Evolutionary conservation across 2,113 vertebrate genomes (phyloP).

Genomic region (Trichechus manatus): DNA sequence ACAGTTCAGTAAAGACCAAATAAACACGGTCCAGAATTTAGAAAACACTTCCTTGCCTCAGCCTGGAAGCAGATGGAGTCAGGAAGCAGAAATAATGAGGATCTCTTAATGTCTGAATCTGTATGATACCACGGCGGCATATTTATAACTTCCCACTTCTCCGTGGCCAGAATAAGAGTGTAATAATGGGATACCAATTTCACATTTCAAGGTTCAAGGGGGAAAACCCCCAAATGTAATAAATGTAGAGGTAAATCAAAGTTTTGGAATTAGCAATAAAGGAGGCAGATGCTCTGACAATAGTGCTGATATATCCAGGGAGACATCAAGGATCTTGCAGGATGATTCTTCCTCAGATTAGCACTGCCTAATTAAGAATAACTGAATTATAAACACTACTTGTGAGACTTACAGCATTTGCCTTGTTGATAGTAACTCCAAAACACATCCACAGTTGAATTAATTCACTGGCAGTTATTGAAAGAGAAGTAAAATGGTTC

Average conservation of each 20-base stretch:
- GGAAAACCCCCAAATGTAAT: slow-evolving; percentile 5
- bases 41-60: background rate
- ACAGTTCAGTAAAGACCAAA: background rate
- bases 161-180: slow-evolving; percentile 14
- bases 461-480: slow-evolving; percentile 50
- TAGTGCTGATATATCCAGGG: slow-evolving; percentile 34
- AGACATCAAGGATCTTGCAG: slow-evolving; percentile 5
- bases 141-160: slow-evolving; percentile 43
- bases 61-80: background rate
- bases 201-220: slow-evolving; percentile 40
- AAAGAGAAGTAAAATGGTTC: slow-evolving; percentile 22
- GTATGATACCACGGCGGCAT: background rate
- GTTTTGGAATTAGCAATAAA: slow-evolving; percentile 46
- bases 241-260: slow-evolving; percentile 52
- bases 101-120: background rate
- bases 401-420: slow-evolving; percentile 47
- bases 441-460: slow-evolving; percentile 17
- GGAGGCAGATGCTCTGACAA: slow-evolving; percentile 53
- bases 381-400: slow-evolving; percentile 57
- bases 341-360: slow-evolving; percentile 47
- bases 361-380: slow-evolving; percentile 38
- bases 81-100: background rate
- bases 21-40: background rate
- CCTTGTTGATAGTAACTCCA: slow-evolving; percentile 8
- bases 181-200: slow-evolving; percentile 61